Evolutionary conservation across 1,140 invertebrate species (phyloP).

Genomic region (Ceratina australensis): DNA sequence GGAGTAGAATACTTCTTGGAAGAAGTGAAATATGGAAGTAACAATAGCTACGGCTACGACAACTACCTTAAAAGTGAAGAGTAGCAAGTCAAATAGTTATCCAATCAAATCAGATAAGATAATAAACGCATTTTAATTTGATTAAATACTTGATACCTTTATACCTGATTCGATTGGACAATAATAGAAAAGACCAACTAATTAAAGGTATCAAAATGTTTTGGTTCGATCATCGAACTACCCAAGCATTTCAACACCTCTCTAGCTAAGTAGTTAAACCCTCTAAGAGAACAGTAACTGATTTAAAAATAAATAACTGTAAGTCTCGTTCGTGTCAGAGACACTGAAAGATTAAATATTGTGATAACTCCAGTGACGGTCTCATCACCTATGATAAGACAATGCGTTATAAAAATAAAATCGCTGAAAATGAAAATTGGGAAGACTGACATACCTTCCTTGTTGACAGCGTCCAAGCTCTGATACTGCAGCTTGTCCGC

Average conservation of each 20-base stretch:
- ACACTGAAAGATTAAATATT: background rate
- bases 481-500: conserved; percentile 82
- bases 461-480: conserved; percentile 83
- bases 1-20: background rate
- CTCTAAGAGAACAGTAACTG: too few species aligned
- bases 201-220: too few species aligned
- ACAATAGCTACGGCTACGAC: conserved; percentile 15
- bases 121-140: too few species aligned
- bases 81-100: background rate
- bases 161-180: too few species aligned
- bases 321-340: background rate
- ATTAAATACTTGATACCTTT: too few species aligned
- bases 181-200: too few species aligned
- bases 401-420: conserved; percentile 6
- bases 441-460: conserved; percentile 80
- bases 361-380: background rate
- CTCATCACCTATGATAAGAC: conserved; percentile 3
- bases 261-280: too few species aligned
- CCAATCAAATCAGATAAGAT: background rate
- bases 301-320: background rate
- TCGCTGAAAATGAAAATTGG: too few species aligned
- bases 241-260: too few species aligned
- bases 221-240: too few species aligned
- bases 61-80: conserved; percentile 19
- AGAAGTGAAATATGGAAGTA: conserved; percentile 23